phyloP scores from a whole-genome alignment of 1,140 invertebrate genomes.

The Bradynema listronoti region DNA sequence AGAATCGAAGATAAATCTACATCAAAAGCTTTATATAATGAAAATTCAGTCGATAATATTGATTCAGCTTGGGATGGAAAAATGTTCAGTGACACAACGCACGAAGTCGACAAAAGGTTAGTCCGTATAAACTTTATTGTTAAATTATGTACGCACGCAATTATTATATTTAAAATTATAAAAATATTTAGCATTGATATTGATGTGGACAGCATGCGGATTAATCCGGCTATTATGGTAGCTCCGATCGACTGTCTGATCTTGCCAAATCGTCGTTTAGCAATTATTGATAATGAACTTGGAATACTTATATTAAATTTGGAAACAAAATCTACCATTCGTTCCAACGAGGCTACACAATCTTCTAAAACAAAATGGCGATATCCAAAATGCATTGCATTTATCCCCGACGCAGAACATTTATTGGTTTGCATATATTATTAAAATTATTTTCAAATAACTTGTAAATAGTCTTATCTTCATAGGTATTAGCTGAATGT shows the following conservation, averaged over 20 bases:
- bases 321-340: not conserved
- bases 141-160: too few species aligned
- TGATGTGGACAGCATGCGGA: slow-evolving; percentile 1
- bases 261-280: not conserved
- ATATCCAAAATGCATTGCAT: not conserved
- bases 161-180: too few species aligned
- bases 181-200: not conserved
- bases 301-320: not conserved
- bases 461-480: not conserved
- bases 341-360: too few species aligned
- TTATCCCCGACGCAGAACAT: not conserved
- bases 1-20: too few species aligned
- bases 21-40: too few species aligned
- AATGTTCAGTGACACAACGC: too few species aligned
- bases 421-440: not conserved
- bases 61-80: too few species aligned
- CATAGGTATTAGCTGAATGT: slow-evolving; percentile 1
- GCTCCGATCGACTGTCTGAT: not conserved
- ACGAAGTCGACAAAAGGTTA: too few species aligned
- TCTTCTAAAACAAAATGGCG: not conserved
- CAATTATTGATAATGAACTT: not conserved
- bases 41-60: too few species aligned
- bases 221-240: not conserved
- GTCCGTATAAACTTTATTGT: too few species aligned
- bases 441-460: not conserved